Conservation (phyloP, 35 echinoderm and acorn worm genomes). For the Apostichopus japonicus region DNA sequence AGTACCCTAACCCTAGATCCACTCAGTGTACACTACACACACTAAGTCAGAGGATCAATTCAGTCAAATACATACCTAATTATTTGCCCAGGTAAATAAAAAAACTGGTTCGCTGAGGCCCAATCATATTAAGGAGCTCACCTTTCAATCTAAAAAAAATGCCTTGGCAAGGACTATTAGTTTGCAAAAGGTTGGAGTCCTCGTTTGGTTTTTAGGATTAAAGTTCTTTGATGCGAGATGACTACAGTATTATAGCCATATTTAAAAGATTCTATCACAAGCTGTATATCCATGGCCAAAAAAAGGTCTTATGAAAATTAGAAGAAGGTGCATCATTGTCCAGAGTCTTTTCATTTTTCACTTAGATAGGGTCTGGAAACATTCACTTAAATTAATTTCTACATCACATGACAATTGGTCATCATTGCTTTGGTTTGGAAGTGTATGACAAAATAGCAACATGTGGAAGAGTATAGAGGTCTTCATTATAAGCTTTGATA, state of each 20-base stretch:
- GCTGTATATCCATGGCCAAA: background rate
- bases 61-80: background rate
- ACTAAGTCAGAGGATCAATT: background rate
- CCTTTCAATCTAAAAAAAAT: too few species aligned
- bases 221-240: background rate
- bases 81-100: conserved; percentile 15
- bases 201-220: conserved; percentile 17
- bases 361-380: too few species aligned
- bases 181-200: background rate
- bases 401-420: too few species aligned
- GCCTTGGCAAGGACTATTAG: too few species aligned
- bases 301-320: conserved; percentile 20
- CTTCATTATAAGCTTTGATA: background rate
- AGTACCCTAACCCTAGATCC: background rate
- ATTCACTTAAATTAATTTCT: too few species aligned
- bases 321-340: background rate
- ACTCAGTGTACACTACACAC: too few species aligned
- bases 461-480: too few species aligned
- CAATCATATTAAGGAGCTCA: background rate
- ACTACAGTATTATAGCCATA: background rate
- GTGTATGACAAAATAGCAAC: too few species aligned
- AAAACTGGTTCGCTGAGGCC: conserved; percentile 7
- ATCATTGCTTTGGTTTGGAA: too few species aligned
- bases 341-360: too few species aligned
- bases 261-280: background rate